Base-by-base conservation (phyloP, 2,888 invertebrate genomes). In the Sinohyriopsis cumingii region DNA sequence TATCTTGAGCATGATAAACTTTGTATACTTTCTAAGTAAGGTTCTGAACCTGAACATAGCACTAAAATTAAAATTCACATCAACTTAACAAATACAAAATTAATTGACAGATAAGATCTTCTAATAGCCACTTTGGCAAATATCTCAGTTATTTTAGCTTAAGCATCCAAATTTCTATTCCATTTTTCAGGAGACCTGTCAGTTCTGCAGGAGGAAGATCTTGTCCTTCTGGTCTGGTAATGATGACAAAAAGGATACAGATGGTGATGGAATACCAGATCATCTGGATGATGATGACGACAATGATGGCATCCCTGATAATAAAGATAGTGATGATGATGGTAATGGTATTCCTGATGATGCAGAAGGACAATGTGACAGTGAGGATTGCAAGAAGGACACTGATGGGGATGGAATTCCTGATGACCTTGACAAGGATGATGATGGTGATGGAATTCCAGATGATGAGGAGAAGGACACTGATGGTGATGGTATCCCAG, bases 321-420 rank as follows among this genome's bases (percentile, higher is more conserved):
- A 82, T 55, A 61, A 73, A 20, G 83, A 85, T 7, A 74, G 80
- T 20, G 85, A 86, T 65, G 71, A 74, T 28, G 86, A 87, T 68
- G 83, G 82, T 5, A 67, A 68, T 70, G 81, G 81, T 7, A 81
- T 85, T 59, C 79, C 80, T 54, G 79, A 82, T 71, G 67, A 71
- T 65, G 70, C 76, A 56, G 85, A 88, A 72, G 82, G 82, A 15
- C 84, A 88, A 73, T 88, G 87, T 18, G 82, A 88, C 33, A 84
- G 84, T 6, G 87, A 87, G 71, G 24, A 83, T 65, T 66, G 75
- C 9, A 84, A 86, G 59, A 72, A 81, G 61, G 87, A 86, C 65
- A 67, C 72, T 33, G 86, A 86, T 68, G 86, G 87, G 4, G 87
- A 88, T 80, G 87, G 87, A 55, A 86, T 88, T 61, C 86, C 86